Evolutionary conservation across 2,888 invertebrate genomes (phyloP), one percentile per base, ranked within the genome.

Genomic region (Neoscelio sp.): DNA sequence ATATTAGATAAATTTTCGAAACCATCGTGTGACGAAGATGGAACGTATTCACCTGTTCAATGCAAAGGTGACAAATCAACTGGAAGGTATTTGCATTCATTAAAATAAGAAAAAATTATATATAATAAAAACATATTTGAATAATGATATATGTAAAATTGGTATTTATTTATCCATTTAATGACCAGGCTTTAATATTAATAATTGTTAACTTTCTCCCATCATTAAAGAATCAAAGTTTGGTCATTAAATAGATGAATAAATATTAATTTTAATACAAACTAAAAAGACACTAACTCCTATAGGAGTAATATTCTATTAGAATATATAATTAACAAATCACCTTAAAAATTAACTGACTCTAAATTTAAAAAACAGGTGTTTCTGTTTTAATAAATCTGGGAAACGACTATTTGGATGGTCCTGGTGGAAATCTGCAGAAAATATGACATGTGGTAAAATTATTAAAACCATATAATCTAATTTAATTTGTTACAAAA

Each of bases 361-460:
- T n/a, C n/a, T n/a, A n/a, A n/a, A 12, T n/a, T 15, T 23, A 10
- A 48, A 30, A 26, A 87, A 85, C 88, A 93, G 94, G 89, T 95
- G 95, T 90, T 94, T 94, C 87, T 95, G 95, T 89, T 92, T 92
- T 65, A 92, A 93, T 88, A 90, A 90, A 82, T 85, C 89, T 52
- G 95, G 94, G 35, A 91, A 91, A 35, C 91, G 94, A 88, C 92
- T 95, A 87, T 94, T 93, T 90, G 95, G 95, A 83, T 93, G 93
- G 91, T 92, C 93, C 85, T 93, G 93, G 92, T 91, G 92, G 85
- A 89, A 88, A 28, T 90, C 93, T 64, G 91, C 93, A 2, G 89
- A 89, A 60, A 92, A 93, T 62, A 95, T 95, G 94, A 93, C 92
- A 80, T 95, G 94, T 87, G 93, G 94, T 94, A 91, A 91, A 91